These are phyloP conservation scores for Diuraphis noxia DNA, from an alignment of 1,140 invertebrate species.

Conservation along the genomic window DNA sequence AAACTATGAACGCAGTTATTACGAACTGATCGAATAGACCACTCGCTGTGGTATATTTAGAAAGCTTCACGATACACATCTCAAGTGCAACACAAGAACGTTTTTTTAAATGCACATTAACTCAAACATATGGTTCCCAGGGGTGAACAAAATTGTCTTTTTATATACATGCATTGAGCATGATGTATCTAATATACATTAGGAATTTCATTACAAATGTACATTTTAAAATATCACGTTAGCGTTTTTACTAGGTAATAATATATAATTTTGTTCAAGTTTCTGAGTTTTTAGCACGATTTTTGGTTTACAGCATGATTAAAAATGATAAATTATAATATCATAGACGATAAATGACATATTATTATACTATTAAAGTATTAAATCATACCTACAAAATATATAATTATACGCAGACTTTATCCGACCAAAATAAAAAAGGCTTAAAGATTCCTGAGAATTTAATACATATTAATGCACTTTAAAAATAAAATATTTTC, in stretches of 20 bases:
- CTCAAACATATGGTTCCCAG: slow-evolving; percentile 1
- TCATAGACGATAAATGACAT: background rate
- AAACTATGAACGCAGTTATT: background rate
- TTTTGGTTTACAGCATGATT: background rate
- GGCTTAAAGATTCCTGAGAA: background rate
- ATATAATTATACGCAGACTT: background rate
- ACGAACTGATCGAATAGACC: slow-evolving; percentile 11
- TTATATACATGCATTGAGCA: background rate
- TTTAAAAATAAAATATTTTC: background rate
- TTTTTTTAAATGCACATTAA: slow-evolving; percentile 20
- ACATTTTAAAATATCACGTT: background rate
- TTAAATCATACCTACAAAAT: too few species aligned
- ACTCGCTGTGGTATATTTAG: slow-evolving; percentile 23
- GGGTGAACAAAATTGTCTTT: slow-evolving; percentile 6
- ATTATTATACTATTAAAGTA: background rate
- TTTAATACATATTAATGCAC: background rate
- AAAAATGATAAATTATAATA: background rate
- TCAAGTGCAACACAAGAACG: background rate
- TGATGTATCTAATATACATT: background rate
- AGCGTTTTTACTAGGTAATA: background rate
- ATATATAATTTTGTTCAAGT: background rate
- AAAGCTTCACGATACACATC: slow-evolving; percentile 21
- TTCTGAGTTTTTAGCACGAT: background rate
- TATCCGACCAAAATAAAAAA: background rate
- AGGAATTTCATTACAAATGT: background rate